phyloP scores from a whole-genome alignment of 2,797 vertebrate genomes.

The Spinibarbus caldwelli region DNA sequence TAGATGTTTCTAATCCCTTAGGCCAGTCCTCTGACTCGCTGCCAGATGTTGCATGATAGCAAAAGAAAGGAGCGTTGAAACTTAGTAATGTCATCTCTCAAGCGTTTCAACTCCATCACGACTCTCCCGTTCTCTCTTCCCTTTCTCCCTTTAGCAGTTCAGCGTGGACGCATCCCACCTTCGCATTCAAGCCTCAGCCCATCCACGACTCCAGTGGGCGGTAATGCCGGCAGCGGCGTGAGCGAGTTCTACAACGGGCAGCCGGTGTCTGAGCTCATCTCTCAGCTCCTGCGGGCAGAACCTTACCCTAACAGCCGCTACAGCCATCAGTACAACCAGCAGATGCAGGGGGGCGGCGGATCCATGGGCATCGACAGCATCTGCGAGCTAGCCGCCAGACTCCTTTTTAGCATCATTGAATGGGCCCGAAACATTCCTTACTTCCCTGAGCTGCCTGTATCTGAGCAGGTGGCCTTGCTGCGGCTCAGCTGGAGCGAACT shows the following conservation, averaged over 20 bases:
- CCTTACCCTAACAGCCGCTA: conserved; percentile 91
- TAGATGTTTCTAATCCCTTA: conserved; percentile 26
- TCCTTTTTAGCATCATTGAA: conserved; percentile 95
- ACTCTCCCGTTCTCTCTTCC: conserved; percentile 2
- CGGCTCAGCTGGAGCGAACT: conserved; percentile 95
- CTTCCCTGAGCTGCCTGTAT: conserved; percentile 89
- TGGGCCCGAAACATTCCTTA: conserved; percentile 93
- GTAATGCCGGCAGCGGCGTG: conserved; percentile 69
- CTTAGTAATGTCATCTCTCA: no score
- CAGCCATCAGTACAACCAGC: conserved; percentile 84
- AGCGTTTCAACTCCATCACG: conserved; percentile 17
- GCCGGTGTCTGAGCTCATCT: conserved; percentile 92
- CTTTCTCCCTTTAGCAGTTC: conserved; percentile 82
- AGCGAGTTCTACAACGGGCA: conserved; percentile 82
- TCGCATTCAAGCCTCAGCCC: conserved; percentile 85
- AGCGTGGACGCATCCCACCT: conserved; percentile 88
- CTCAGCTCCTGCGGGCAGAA: conserved; percentile 91
- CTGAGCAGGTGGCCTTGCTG: conserved; percentile 92
- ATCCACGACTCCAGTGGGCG: conserved; percentile 79
- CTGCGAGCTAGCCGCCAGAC: conserved; percentile 91
- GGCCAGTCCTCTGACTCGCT: conserved; percentile 42
- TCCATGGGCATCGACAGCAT: conserved; percentile 96
- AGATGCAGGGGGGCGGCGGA: conserved; percentile 66
- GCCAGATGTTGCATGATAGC: conserved; percentile 36
- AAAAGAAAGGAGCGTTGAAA: no score